Conservation (phyloP, 2,888 invertebrate species). For the Drosophila affinis region DNA sequence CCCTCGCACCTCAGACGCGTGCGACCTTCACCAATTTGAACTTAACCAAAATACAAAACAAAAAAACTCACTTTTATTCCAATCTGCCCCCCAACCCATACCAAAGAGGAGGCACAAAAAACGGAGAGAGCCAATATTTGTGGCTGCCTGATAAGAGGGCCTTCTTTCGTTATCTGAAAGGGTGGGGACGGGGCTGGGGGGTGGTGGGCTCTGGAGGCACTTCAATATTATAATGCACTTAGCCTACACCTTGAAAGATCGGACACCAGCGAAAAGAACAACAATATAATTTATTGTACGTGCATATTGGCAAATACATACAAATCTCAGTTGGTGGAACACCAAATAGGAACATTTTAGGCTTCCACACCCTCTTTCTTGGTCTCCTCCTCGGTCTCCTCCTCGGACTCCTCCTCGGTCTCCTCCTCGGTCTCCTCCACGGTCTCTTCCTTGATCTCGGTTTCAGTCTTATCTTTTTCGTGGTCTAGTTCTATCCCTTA, state of each 20-base stretch:
- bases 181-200: background rate
- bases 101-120: constrained; percentile 8
- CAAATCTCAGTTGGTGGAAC: no score
- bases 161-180: constrained; percentile 23
- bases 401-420: no score
- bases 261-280: constrained; percentile 2
- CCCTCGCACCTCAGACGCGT: constrained; percentile 30
- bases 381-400: no score
- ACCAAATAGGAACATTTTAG: no score
- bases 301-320: no score
- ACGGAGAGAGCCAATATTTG: constrained; percentile 40
- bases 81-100: background rate
- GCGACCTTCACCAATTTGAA: constrained; percentile 43
- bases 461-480: no score
- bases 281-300: no score
- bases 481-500: no score
- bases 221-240: constrained; percentile 47
- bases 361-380: no score
- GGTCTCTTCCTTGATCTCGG: no score
- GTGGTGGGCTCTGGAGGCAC: background rate
- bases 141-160: constrained; percentile 36
- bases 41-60: constrained; percentile 21
- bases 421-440: no score
- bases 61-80: constrained; percentile 18
- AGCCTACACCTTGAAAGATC: constrained; percentile 45